Evolutionary conservation across 53 echinoderm and acorn worm species (phyloP), one percentile per base, ranked within the genome.

Genomic region (Actinopyga echinites): DNA sequence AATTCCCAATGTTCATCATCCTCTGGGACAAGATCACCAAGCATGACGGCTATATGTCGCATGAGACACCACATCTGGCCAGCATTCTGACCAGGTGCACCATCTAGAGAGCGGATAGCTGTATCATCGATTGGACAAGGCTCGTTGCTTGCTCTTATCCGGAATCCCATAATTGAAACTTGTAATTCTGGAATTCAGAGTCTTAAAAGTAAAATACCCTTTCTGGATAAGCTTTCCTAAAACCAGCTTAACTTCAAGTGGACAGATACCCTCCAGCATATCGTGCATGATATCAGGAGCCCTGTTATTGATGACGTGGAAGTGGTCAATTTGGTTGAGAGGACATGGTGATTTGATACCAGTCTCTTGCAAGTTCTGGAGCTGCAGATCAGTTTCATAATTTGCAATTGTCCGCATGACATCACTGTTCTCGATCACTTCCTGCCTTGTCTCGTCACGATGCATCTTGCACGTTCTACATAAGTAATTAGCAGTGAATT

Each of bases 211-310:
- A 31, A 89, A 79, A 24, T 89, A 30, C 7, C 83, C 83, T 33
- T 84, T 82, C 7, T 61, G 0, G 11, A 90, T 86, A 1, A 86
- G 57, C 25, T 75, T 36, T 45, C 36, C 21, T 9, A 90, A 25
- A n/a, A 90, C 65, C 15, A 90, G 19, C 28, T 90, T 85, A 11
- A 90, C 20, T 54, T 90, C 90, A 0, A 89, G 82, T 23, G 85
- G 75, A 35, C 83, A 82, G 1, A 90, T 54, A 1, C 86, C 90
- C 38, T 86, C 90, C 0, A 86, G 65, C 12, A 90, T 15, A 38
- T 86, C 90, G 79, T 87, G 86, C 90, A 90, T 87, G 4, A 86
- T 66, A 15, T 86, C 84, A 9, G 83, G 79, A 26, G 90, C 59
- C 31, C 64, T 35, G 65, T 87, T 90, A 25, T 79, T 22, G 1